Conservation (phyloP, 1,140 invertebrate species). For the Triops longicaudatus region DNA sequence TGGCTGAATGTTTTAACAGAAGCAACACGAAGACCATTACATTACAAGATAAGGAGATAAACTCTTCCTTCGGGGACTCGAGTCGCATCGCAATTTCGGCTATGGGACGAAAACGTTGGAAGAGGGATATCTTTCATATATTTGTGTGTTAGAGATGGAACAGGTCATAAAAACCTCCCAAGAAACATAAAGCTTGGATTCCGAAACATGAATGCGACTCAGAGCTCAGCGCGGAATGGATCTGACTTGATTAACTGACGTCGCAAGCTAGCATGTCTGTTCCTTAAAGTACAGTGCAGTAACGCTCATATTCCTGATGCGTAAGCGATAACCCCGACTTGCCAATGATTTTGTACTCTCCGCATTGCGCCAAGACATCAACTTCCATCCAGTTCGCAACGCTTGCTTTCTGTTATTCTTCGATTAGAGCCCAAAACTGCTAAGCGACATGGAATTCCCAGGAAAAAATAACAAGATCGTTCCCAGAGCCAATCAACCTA, state of each 20-base stretch:
- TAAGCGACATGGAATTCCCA: too few species aligned
- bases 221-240: background rate
- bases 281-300: background rate
- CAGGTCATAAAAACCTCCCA: background rate
- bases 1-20: background rate
- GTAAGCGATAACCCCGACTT: background rate
- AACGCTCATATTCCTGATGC: background rate
- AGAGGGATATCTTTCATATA: too few species aligned
- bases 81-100: background rate
- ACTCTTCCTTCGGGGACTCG: background rate
- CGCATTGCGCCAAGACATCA: background rate
- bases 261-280: background rate
- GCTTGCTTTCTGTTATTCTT: background rate
- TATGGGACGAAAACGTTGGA: background rate
- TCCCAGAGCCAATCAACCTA: background rate
- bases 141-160: background rate
- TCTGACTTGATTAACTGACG: background rate
- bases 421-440: too few species aligned
- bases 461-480: too few species aligned
- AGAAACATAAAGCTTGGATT: background rate
- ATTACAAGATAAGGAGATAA: constrained; percentile 7
- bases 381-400: background rate
- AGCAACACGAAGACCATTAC: background rate
- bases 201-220: background rate
- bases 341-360: background rate